Base-by-base conservation (phyloP, 2,888 invertebrate species). In the Pseudolycoriella hygida region DNA sequence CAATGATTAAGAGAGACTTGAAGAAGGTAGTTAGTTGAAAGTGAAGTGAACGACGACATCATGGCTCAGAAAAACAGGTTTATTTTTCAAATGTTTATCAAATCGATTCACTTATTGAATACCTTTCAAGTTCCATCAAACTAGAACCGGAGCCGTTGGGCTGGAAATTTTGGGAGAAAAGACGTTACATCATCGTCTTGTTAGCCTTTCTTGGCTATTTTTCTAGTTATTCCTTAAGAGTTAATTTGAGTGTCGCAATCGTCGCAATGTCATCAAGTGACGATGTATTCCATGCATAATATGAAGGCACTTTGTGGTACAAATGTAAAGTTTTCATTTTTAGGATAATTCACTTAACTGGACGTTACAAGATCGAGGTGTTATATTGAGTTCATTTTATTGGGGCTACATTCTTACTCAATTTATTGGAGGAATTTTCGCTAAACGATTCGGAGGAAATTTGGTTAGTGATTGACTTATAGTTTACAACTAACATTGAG, bases 191-290 rank as follows among this genome's bases (percentile, higher is more conserved):
- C 44, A 81, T 88, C 15, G 81, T 80, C 0, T 56, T 80, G 6
- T 61, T 87, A 53, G 83, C 85, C 0, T 87, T 87, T 67, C 74
- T 86, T 51, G 87, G 87, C 4, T 86, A 86, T 64, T 83, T 85
- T 68, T 83, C 83, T 54, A 78, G 83, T 2, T 88, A 87, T 60
- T 77, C 85, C 3, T 65, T 88, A 48, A 70, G 88, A 37, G 89
- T 89, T 4, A 92, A 90, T 67, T 71, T 94, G 51, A 90, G 89
- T 52, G 85, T 94, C n/a, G 92, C 89, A 3, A 84, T 94, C 52
- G 89, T 94, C 38, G 88, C 89, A 50, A 94, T 94, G 93, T 87
- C 83, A 8, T 25, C 19, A 10, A 14, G 6, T 17, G 15, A 14
- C 14, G 10, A 25, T 25, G 31, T 15, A 39, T 10, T 17, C 37